Base-by-base conservation (phyloP, 1,140 invertebrate species). In the Papilio machaon region DNA sequence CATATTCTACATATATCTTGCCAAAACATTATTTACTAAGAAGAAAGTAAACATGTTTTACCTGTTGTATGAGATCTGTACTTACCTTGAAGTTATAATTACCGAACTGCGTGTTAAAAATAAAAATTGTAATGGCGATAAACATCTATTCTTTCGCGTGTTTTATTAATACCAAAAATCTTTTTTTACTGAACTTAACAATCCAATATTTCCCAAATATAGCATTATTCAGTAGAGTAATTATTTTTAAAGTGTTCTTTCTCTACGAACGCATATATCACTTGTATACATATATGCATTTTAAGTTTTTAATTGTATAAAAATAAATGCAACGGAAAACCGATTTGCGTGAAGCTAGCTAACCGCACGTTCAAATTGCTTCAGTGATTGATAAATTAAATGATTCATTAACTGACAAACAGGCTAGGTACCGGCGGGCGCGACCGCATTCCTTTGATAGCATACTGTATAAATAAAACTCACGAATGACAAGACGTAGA, bases 391-490 rank as follows among this genome's bases (percentile, higher is more conserved):
- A 91, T 91, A 91, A 91, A 90, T 82, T 82, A 85, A 90, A 90
- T 92, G 91, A 92, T 85, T 92, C 90, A 92, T 91, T 91, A 88
- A 81, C 86, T 83, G 84, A 81, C 83, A 86, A 87, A 89, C 87
- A 87, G 81, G 82, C 84, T 86, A 85, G 82, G 84, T 83, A 84
- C 80, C 81, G 85, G 81, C 78, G 82, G 85, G 81, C 78, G 82
- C 90, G 90, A 90, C 90, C 90, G 91, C 90, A 91, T 92, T 91
- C 90, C 89, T 82, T 81, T 80, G 88, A 90, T 91, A 90, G 84
- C 85, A 82, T 81, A 86, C 82, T 79, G 85, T 84, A 82, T 88
- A 86, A 84, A 85, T 90, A 85, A 85, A 85, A 79, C 58, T 85
- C 79, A 87, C 84, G 76, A 83, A 79, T 80, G 73, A 84, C 78